These are phyloP conservation scores for Perizoma affinitatum DNA, from an alignment of 2,888 invertebrate genomes.

Conservation along the genomic window DNA sequence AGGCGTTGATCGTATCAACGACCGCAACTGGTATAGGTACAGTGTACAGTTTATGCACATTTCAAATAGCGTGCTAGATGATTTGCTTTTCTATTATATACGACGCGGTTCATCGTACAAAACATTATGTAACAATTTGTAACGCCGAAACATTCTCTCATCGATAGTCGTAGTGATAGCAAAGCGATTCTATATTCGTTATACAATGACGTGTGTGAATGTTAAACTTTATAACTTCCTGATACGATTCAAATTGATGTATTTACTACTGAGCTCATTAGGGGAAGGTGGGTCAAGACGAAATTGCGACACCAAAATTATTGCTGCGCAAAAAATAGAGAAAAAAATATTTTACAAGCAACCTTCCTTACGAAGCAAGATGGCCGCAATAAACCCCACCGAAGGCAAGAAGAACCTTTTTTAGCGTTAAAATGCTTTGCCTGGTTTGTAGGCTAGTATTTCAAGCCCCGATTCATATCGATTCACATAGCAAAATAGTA, in stretches of 20 bases:
- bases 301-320: not conserved
- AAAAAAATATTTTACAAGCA: too few relatives aligned
- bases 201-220: slow-evolving; percentile 9
- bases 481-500: too few relatives aligned
- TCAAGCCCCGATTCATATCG: too few relatives aligned
- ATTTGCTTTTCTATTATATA: slow-evolving; percentile 31
- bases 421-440: too few relatives aligned
- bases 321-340: not conserved
- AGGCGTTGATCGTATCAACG: slow-evolving; percentile 4
- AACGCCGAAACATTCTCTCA: slow-evolving; percentile 33
- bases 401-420: too few relatives aligned
- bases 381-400: too few relatives aligned
- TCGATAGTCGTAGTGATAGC: slow-evolving; percentile 13
- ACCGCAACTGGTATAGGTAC: slow-evolving; percentile 10
- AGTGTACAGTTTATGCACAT: slow-evolving; percentile 23
- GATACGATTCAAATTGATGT: slow-evolving; percentile 32
- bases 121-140: slow-evolving; percentile 19
- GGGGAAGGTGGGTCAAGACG: slow-evolving; percentile 6
- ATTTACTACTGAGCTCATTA: slow-evolving; percentile 26
- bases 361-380: too few relatives aligned
- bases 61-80: slow-evolving; percentile 32
- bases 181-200: slow-evolving; percentile 11
- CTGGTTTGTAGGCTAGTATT: too few relatives aligned
- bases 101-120: slow-evolving; percentile 32
- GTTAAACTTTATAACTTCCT: slow-evolving; percentile 12